Conservation (phyloP, 2,797 vertebrate species). For the Bucorvus abyssinicus region DNA sequence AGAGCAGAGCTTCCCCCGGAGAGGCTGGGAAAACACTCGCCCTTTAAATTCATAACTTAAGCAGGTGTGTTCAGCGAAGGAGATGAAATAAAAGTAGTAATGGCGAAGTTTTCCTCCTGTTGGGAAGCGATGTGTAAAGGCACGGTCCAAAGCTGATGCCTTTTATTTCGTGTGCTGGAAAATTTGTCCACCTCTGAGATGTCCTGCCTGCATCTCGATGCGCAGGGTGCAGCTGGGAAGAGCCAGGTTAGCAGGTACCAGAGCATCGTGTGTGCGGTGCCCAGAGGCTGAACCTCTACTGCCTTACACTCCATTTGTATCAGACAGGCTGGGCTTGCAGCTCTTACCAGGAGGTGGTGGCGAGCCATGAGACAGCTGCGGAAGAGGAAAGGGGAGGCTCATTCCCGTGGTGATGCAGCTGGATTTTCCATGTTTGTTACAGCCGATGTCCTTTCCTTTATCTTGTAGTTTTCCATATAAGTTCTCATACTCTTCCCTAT, state of each 20-base stretch:
- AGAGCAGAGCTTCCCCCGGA: neutral
- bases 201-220: neutral
- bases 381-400: neutral
- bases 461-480: neutral
- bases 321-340: neutral
- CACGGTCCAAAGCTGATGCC: neutral
- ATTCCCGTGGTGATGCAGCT: neutral
- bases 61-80: neutral
- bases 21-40: neutral
- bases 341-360: neutral
- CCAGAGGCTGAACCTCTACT: neutral
- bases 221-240: neutral
- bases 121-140: neutral
- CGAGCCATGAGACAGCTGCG: neutral
- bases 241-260: neutral
- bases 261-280: rapidly evolving
- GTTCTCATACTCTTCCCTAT: neutral
- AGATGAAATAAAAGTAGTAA: neutral
- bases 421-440: neutral
- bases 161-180: neutral
- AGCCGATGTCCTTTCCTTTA: neutral
- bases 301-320: neutral
- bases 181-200: neutral
- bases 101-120: neutral
- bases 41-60: neutral